A percentile compares a stretch with the other conserved stretches of the same genome.
These are phyloP conservation scores for Elgonia sp. DNA, from an alignment of 2,888 invertebrate species.

Conservation along the genomic window DNA sequence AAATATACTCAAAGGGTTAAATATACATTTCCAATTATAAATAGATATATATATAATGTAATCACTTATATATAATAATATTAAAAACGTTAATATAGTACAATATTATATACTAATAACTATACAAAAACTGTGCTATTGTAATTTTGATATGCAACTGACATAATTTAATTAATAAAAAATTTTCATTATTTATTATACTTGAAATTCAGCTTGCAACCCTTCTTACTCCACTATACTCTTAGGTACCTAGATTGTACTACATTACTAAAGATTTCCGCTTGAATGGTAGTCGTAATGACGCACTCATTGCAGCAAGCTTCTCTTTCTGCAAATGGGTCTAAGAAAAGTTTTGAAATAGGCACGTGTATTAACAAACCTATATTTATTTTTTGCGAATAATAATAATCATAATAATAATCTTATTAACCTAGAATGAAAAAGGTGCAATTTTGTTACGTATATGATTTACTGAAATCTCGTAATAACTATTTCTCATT, in stretches of 20 bases:
- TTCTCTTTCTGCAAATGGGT: conserved; percentile 28
- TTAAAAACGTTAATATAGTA: too few relatives aligned
- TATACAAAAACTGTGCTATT: too few relatives aligned
- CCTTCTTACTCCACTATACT: conserved; percentile 2
- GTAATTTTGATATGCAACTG: background rate
- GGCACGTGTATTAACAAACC: background rate
- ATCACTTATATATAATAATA: too few relatives aligned
- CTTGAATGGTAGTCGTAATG: conserved; percentile 48
- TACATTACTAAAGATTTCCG: conserved; percentile 31
- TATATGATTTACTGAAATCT: too few relatives aligned
- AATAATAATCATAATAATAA: background rate
- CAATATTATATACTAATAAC: too few relatives aligned
- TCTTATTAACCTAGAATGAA: background rate
- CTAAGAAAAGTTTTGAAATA: conserved; percentile 17
- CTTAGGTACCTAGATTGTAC: conserved; percentile 24
- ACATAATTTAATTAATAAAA: conserved; percentile 4
- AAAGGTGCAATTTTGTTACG: too few relatives aligned
- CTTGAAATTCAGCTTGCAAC: conserved; percentile 9
- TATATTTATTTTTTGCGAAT: background rate
- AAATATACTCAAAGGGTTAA: too few relatives aligned
- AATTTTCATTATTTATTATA: background rate
- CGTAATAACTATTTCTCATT: too few relatives aligned
- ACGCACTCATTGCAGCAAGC: conserved; percentile 33
- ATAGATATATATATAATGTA: too few relatives aligned
- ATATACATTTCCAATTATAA: too few relatives aligned